phyloP scores from a whole-genome alignment of 2,888 invertebrate species.

The Hesperia comma region DNA sequence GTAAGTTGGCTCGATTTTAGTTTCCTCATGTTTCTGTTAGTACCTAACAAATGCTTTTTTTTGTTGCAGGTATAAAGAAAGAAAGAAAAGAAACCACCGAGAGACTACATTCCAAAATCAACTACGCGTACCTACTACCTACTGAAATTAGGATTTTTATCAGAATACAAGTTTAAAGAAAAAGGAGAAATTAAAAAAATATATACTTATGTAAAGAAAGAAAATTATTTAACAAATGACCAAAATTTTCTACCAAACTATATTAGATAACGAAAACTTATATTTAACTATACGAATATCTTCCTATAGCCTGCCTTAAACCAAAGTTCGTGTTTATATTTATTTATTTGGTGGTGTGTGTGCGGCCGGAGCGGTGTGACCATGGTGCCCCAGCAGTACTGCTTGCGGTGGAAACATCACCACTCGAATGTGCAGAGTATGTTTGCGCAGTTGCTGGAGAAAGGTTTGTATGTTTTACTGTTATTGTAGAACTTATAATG shows the following conservation, averaged over 20 bases:
- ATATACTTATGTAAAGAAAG: conserved; percentile 9
- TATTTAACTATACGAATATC: conserved; percentile 15
- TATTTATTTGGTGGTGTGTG: conserved; percentile 7
- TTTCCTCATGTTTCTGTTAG: no score
- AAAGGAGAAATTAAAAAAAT: conserved; percentile 24
- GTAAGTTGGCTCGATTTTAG: no score
- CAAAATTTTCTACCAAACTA: conserved; percentile 65
- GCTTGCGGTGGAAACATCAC: conserved; percentile 96
- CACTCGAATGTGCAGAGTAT: conserved; percentile 95
- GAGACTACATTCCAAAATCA: conserved; percentile 43
- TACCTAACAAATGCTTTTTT: conserved; percentile 5
- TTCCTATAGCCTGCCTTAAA: conserved; percentile 58
- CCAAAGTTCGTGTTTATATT: conserved; percentile 55
- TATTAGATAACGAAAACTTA: conserved; percentile 14
- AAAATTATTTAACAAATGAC: conserved; percentile 46
- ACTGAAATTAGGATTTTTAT: conserved; percentile 37
- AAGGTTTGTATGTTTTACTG: conserved; percentile 66
- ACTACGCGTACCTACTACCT: conserved; percentile 40
- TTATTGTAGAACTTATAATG: no score
- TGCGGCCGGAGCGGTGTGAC: conserved; percentile 40
- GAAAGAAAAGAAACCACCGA: conserved; percentile 44
- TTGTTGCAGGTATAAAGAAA: conserved; percentile 47
- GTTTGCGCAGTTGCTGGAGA: conserved; percentile 93
- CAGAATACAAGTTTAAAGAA: conserved; percentile 4
- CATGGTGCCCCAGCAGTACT: conserved; percentile 95